Evolutionary conservation across 2,888 invertebrate species (phyloP).

Genomic region (Dryobotodes eremita): DNA sequence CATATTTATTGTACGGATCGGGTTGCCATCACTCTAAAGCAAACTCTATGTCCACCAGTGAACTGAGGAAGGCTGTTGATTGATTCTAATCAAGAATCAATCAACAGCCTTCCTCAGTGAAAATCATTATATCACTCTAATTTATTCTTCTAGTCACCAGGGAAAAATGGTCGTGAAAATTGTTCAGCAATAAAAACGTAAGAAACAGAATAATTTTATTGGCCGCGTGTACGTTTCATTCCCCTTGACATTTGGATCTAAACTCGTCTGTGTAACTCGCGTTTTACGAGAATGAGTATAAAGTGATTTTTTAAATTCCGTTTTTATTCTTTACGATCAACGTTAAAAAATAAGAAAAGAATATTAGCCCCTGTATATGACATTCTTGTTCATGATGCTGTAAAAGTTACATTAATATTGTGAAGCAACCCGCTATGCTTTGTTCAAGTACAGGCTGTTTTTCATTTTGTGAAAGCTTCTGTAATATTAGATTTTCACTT

Average conservation of each 20-base stretch:
- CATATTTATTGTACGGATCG: not conserved
- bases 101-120: too few relatives aligned
- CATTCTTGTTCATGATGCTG: conserved; percentile 49
- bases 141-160: conserved; percentile 39
- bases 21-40: not conserved
- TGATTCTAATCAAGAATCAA: too few relatives aligned
- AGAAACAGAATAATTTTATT: conserved; percentile 65
- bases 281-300: conserved; percentile 57
- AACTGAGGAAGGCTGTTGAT: conserved; percentile 19
- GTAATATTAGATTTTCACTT: not conserved
- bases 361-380: conserved; percentile 41
- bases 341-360: conserved; percentile 53
- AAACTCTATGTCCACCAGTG: conserved; percentile 4
- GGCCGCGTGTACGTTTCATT: conserved; percentile 65
- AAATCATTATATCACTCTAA: conserved; percentile 36
- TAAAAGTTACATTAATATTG: conserved; percentile 50
- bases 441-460: conserved; percentile 5
- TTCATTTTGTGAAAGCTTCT: conserved; percentile 32
- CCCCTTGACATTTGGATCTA: conserved; percentile 66
- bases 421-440: conserved; percentile 26
- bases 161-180: conserved; percentile 55
- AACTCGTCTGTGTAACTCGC: conserved; percentile 57
- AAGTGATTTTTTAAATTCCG: conserved; percentile 63
- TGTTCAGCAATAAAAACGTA: conserved; percentile 60
- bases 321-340: conserved; percentile 55